These are phyloP conservation scores for Lepidurus packardi DNA, from an alignment of 1,140 invertebrate species.

Conservation along the genomic window DNA sequence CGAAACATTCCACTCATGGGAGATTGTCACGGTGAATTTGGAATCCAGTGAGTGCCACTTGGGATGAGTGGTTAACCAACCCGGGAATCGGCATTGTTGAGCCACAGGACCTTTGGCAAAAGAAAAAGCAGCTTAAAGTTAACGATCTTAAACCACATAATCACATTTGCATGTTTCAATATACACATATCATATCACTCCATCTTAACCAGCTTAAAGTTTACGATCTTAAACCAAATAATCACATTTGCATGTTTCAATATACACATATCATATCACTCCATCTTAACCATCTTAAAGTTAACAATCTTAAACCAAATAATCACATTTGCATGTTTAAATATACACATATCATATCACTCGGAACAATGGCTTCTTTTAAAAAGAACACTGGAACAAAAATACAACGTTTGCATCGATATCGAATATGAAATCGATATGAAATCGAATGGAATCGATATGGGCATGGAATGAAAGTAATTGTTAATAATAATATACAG, in stretches of 20 bases:
- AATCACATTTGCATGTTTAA: background rate
- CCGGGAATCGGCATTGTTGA: conserved; percentile 13
- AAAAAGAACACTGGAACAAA: too few species aligned
- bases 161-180: background rate
- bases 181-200: too few species aligned
- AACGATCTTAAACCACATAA: background rate
- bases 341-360: background rate
- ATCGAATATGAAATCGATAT: too few species aligned
- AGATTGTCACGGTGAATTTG: conserved; percentile 5
- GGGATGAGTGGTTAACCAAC: conserved; percentile 5
- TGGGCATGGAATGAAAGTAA: too few species aligned
- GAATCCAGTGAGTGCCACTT: conserved; percentile 10
- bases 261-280: too few species aligned
- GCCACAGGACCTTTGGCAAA: background rate
- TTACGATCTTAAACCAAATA: background rate
- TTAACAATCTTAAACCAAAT: background rate
- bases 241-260: background rate
- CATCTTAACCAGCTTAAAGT: background rate
- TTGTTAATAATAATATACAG: too few species aligned
- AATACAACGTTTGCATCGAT: too few species aligned
- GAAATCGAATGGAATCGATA: too few species aligned
- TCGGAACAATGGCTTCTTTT: too few species aligned
- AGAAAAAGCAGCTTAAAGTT: background rate
- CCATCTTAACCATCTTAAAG: too few species aligned
- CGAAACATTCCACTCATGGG: background rate